A percentile compares a stretch with the other conserved stretches of the same genome.
These are phyloP conservation scores for Dusona sp. DNA, from an alignment of 2,888 invertebrate genomes.

Conservation along the genomic window DNA sequence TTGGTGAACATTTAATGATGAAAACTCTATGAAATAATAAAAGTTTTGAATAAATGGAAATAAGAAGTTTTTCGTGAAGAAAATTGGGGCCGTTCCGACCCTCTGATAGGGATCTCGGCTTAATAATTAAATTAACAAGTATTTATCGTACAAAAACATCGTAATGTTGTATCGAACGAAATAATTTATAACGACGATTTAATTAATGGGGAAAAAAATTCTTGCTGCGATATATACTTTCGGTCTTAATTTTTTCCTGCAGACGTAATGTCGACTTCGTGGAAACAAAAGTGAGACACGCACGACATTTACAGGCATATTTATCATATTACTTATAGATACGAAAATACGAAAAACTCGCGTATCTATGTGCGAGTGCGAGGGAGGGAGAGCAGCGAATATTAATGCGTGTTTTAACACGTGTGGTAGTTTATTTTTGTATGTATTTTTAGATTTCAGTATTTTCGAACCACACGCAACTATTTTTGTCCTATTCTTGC, in stretches of 20 bases:
- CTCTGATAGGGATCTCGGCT: no score
- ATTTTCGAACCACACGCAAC: conserved; percentile 81
- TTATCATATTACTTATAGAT: background rate
- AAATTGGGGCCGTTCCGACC: no score
- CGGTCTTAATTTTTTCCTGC: background rate
- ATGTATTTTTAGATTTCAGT: conserved; percentile 80
- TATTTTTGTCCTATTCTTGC: conserved; percentile 76
- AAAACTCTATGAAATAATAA: no score
- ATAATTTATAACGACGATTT: background rate
- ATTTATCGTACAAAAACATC: no score
- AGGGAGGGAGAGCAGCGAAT: conserved; percentile 72
- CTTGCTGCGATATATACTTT: background rate
- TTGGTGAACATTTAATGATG: no score
- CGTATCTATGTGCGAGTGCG: background rate
- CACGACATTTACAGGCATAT: background rate
- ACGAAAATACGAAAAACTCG: conserved; percentile 8
- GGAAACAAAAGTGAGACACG: conserved; percentile 6
- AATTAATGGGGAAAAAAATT: background rate
- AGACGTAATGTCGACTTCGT: background rate
- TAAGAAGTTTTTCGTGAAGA: no score
- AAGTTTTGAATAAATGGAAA: no score
- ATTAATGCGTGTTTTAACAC: conserved; percentile 82
- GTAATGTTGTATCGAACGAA: no score
- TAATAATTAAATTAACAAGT: no score
- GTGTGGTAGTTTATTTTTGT: conserved; percentile 82